These are phyloP conservation scores for Dermochelys coriacea DNA, from an alignment of 2,797 vertebrate genomes.

Conservation along the genomic window DNA sequence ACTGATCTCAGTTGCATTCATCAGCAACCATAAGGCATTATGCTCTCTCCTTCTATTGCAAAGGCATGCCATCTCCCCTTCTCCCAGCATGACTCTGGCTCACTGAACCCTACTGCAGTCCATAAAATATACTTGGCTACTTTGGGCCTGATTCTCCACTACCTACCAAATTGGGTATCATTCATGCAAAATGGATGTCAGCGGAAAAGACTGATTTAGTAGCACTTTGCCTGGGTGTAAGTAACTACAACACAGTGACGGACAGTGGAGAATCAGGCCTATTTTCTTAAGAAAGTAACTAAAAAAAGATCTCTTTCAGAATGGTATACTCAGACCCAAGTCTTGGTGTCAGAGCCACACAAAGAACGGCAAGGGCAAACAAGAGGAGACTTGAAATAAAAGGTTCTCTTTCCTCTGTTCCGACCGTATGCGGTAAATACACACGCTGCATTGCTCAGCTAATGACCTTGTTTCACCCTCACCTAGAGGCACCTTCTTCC, in stretches of 20 bases:
- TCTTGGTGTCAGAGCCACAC: neutral
- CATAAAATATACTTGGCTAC: slow-evolving; percentile 22
- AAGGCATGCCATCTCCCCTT: fast-evolving
- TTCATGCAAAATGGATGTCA: slow-evolving; percentile 57
- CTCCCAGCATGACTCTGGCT: neutral
- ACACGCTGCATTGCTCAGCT: too few relatives aligned
- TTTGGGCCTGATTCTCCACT: slow-evolving; percentile 36
- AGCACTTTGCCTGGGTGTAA: slow-evolving; percentile 53
- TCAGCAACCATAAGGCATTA: neutral
- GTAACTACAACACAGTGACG: slow-evolving; percentile 26
- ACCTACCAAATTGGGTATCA: slow-evolving; percentile 57
- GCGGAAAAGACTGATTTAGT: slow-evolving; percentile 59
- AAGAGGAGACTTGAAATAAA: too few relatives aligned
- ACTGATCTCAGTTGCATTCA: neutral
- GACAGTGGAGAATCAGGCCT: slow-evolving; percentile 1
- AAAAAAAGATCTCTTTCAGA: neutral
- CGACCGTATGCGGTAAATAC: too few relatives aligned
- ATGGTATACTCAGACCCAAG: neutral
- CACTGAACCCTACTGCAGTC: slow-evolving; percentile 18
- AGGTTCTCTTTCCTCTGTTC: too few relatives aligned
- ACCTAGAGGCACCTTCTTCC: neutral
- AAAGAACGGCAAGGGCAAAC: too few relatives aligned
- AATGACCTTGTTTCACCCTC: neutral
- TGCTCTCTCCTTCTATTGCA: neutral
- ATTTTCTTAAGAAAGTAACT: slow-evolving; percentile 25